phyloP scores from a whole-genome alignment of 2,888 invertebrate species.

The Drosophila percnosoma region DNA sequence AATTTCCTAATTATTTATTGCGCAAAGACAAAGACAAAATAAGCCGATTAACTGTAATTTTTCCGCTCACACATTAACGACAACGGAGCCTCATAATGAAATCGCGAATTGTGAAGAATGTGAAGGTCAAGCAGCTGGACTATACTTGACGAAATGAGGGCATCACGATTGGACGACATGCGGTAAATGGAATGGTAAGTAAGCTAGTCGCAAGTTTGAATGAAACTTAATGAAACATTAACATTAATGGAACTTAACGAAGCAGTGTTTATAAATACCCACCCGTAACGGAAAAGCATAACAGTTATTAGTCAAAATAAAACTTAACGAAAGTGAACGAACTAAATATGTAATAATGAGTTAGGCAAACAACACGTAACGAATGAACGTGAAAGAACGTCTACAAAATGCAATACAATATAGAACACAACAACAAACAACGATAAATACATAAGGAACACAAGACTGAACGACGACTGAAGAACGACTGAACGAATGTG shows the following conservation, averaged over 20 bases:
- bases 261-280: slow-evolving; percentile 15
- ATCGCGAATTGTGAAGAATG: background rate
- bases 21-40: background rate
- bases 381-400: slow-evolving; percentile 13
- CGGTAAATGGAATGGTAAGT: slow-evolving; percentile 12
- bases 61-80: background rate
- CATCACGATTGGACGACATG: slow-evolving; percentile 22
- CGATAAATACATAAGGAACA: slow-evolving; percentile 16
- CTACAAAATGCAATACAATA: slow-evolving; percentile 8
- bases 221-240: slow-evolving; percentile 11
- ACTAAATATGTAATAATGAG: slow-evolving; percentile 10
- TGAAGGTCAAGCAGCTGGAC: slow-evolving; percentile 4
- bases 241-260: slow-evolving; percentile 18
- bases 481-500: slow-evolving; percentile 39
- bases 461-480: slow-evolving; percentile 27
- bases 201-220: background rate
- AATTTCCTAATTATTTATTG: background rate
- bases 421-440: slow-evolving; percentile 15
- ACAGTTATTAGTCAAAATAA: background rate
- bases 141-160: slow-evolving; percentile 16
- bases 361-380: slow-evolving; percentile 13
- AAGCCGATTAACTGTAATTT: background rate
- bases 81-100: background rate
- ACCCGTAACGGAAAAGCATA: slow-evolving; percentile 21
- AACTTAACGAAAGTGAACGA: slow-evolving; percentile 20